Base-by-base conservation (phyloP, 2,797 vertebrate genomes). In the Cryptoblepharus egeriae region DNA sequence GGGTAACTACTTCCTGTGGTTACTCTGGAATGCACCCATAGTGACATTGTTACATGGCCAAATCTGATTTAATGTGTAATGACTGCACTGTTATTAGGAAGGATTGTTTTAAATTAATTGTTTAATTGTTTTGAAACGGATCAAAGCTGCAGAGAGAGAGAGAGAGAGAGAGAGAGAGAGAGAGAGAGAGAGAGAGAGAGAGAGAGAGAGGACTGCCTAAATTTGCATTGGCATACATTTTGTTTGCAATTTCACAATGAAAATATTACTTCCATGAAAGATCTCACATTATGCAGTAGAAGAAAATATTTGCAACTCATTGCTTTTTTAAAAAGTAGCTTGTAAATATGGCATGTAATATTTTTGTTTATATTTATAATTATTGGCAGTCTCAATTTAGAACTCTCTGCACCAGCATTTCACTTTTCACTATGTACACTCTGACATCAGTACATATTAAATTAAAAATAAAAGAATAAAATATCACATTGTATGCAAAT, bases 361-460 rank as follows among this genome's bases (percentile, higher is more conserved):
- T 81, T 67, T 68, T 35, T 58, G 57, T 45, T 65, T 58, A 42
- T 35, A 69, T 32, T 15, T 57, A 20, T 39, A 28, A 74, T 64
- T 28, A 8, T 20, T 61, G 30, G 37, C n/a, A 3, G 69, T 49
- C 1, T 75, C 37, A 32, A 35, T 16, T 35, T 75, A 65, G 61
- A 55, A 20, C 5, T 65, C 61, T n/a, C 35, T 26, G n/a, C 10
- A n/a, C 20, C 20, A 57, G 35, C 45, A 55, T 68, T 88, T 75
- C n/a, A 28, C 58, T 79, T 70, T 32, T 86, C 39, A 22, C 75
- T 86, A 16, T 83, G 6, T 26, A 42, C 79, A 24, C 9, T 64
- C 18, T 67, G 80, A 86, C 60, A 75, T 70, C 55, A 20, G 0
- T 45, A 42, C 42, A 0, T 16, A 28, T 76, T 65, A 79, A 86